phyloP scores from a whole-genome alignment of 2,888 invertebrate genomes.

The Malthinus flaveolus region DNA sequence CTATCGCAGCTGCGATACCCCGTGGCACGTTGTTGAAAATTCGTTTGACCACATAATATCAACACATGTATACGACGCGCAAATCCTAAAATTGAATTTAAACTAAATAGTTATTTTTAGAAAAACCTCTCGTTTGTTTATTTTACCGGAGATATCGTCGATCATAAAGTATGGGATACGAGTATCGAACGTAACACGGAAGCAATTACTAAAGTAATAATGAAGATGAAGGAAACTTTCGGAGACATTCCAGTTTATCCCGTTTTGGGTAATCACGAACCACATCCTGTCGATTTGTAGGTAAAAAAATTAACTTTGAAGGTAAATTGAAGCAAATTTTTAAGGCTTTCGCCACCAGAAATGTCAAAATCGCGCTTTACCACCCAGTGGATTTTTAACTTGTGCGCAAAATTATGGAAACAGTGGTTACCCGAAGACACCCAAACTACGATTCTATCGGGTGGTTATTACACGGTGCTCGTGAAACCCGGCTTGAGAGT shows the following conservation, averaged over 20 bases:
- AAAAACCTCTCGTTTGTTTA: slow-evolving; percentile 67
- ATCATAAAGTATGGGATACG: slow-evolving; percentile 89
- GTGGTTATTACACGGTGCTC: slow-evolving; percentile 77
- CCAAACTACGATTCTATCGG: slow-evolving; percentile 61
- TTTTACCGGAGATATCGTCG: slow-evolving; percentile 85
- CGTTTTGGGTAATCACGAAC: slow-evolving; percentile 71
- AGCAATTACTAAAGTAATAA: slow-evolving; percentile 60
- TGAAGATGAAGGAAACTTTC: slow-evolving; percentile 52
- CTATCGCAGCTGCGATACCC: slow-evolving; percentile 55
- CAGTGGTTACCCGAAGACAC: slow-evolving; percentile 69
- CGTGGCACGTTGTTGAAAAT: slow-evolving; percentile 2
- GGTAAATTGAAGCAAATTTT: neutral
- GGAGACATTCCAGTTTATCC: slow-evolving; percentile 60
- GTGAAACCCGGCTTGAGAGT: slow-evolving; percentile 72
- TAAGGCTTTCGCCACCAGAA: slow-evolving; percentile 42
- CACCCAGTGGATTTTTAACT: slow-evolving; percentile 76
- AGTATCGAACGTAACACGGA: slow-evolving; percentile 64
- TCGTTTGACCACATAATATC: neutral
- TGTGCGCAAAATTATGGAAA: slow-evolving; percentile 73
- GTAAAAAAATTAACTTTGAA: neutral
- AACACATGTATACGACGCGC: neutral
- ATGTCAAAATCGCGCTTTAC: slow-evolving; percentile 48
- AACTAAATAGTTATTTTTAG: slow-evolving; percentile 6
- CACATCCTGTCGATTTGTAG: slow-evolving; percentile 80
- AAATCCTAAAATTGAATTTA: neutral